A percentile compares a stretch with the other conserved stretches of the same genome.
Evolutionary conservation across 2,888 invertebrate genomes (phyloP).

Genomic region (Chymomyza caudatula): DNA sequence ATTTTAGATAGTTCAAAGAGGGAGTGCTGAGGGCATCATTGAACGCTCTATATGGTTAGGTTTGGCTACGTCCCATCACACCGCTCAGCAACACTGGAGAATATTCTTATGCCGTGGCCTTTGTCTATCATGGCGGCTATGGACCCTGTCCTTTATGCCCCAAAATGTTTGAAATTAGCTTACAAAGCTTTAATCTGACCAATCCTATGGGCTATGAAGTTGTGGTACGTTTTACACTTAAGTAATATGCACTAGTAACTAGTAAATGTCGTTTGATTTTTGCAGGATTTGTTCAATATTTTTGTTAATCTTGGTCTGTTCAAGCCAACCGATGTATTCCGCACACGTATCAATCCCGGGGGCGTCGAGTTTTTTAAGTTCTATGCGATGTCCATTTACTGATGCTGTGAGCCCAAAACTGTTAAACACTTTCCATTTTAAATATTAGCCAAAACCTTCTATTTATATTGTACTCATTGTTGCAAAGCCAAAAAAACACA

Average conservation of each 20-base stretch:
- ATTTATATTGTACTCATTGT: background rate
- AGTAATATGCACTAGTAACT: background rate
- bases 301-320: constrained; percentile 21
- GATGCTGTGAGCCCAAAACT: background rate
- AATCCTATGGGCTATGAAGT: constrained; percentile 71
- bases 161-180: constrained; percentile 69
- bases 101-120: constrained; percentile 78
- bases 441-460: background rate
- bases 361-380: constrained; percentile 69
- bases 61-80: constrained; percentile 78
- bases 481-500: background rate
- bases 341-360: constrained; percentile 57
- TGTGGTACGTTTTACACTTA: constrained; percentile 44
- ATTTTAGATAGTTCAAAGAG: too few species aligned
- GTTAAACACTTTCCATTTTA: background rate
- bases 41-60: constrained; percentile 47
- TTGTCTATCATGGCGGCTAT: constrained; percentile 61
- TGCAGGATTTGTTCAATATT: constrained; percentile 57
- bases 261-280: background rate
- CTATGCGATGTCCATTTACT: constrained; percentile 27
- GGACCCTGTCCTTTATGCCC: constrained; percentile 58
- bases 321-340: constrained; percentile 40
- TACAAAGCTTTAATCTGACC: constrained; percentile 74
- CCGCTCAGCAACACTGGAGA: constrained; percentile 69
- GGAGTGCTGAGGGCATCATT: too few species aligned